Evolutionary conservation across 1,140 invertebrate genomes (phyloP).

Genomic region (Camponotus floridanus): DNA sequence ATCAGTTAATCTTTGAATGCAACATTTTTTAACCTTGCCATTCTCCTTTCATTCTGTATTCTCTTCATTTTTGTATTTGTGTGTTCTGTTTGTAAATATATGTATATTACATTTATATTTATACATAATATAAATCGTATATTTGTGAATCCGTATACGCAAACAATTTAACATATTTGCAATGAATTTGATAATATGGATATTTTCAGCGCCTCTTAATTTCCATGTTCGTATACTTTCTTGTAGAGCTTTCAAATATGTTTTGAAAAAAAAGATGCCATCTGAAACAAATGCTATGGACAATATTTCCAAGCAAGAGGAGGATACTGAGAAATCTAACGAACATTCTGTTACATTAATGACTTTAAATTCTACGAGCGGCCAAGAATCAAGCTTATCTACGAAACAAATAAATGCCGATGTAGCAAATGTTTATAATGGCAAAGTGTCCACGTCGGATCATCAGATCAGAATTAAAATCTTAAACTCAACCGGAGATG

Average conservation of each 20-base stretch:
- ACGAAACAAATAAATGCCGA: conserved; percentile 69
- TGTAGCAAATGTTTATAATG: conserved; percentile 63
- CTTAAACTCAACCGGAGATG: conserved; percentile 72
- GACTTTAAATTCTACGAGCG: conserved; percentile 69
- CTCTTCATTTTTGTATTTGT: background rate
- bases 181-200: background rate
- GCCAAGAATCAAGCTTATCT: conserved; percentile 60
- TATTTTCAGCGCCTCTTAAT: too few species aligned
- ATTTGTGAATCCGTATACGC: too few species aligned
- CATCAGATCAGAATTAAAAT: conserved; percentile 54
- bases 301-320: conserved; percentile 76
- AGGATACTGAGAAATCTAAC: conserved; percentile 72
- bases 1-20: background rate
- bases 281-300: conserved; percentile 76
- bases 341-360: conserved; percentile 68
- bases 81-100: background rate
- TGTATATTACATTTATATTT: background rate
- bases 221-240: conserved; percentile 38
- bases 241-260: conserved; percentile 61
- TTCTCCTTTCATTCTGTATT: background rate
- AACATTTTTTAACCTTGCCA: background rate
- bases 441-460: conserved; percentile 66
- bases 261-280: conserved; percentile 77
- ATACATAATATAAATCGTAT: too few species aligned
- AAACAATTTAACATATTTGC: background rate